Percentiles rank a stretch among this genome's conserved stretches.
Evolutionary conservation across 2,888 invertebrate species (phyloP).

Genomic region (Rhyacophila evoluta): DNA sequence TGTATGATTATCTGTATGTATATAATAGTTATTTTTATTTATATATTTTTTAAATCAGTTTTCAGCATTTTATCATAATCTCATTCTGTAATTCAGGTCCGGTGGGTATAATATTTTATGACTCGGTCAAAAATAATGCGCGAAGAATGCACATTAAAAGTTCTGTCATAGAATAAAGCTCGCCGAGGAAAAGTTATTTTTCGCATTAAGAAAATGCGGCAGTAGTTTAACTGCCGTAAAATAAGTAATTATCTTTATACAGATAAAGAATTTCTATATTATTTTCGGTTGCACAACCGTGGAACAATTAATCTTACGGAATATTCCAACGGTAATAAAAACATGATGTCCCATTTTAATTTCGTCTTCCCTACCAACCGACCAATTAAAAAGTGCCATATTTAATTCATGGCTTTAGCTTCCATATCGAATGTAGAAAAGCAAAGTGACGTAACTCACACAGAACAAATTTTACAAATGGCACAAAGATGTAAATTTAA

Average conservation of each 20-base stretch:
- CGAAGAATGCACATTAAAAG: background rate
- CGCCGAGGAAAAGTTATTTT: conserved; percentile 10
- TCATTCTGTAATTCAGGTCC: too few species aligned
- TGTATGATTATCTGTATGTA: too few species aligned
- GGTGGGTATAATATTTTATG: background rate
- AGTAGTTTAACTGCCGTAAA: conserved; percentile 28
- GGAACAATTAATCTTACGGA: background rate
- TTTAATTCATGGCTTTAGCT: conserved; percentile 35
- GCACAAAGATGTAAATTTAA: too few species aligned
- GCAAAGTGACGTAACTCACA: too few species aligned
- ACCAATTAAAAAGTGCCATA: conserved; percentile 37
- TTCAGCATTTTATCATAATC: too few species aligned
- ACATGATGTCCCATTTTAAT: conserved; percentile 42
- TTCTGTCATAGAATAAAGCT: background rate
- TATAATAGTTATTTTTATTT: too few species aligned
- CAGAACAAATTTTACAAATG: too few species aligned
- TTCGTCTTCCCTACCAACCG: conserved; percentile 1
- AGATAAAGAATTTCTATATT: conserved; percentile 12
- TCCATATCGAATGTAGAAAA: too few species aligned
- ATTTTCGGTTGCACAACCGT: background rate
- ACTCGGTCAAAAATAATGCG: background rate
- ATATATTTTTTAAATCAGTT: too few species aligned
- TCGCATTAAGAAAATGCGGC: conserved; percentile 31
- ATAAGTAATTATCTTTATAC: conserved; percentile 32
- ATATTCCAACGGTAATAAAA: conserved; percentile 36